phyloP scores from a whole-genome alignment of 2,113 vertebrate species.

The Micronycteris hirsuta region DNA sequence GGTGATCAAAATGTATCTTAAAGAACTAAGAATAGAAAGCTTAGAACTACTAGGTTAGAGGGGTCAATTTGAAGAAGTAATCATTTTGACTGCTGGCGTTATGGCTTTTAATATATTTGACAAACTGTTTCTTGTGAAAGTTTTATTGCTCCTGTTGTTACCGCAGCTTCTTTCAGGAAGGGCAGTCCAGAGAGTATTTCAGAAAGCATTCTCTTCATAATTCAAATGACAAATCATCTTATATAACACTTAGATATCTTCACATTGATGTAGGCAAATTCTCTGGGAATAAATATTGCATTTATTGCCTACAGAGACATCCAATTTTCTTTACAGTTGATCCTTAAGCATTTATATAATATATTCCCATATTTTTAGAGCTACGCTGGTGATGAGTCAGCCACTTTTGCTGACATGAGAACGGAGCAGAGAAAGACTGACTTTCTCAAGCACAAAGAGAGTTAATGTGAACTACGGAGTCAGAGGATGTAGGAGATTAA shows the following conservation, averaged over 20 bases:
- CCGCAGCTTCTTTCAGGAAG: slow-evolving; percentile 35
- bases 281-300: not conserved
- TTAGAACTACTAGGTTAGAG: not conserved
- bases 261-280: not conserved
- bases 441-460: not conserved
- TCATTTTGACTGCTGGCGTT: not conserved
- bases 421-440: not conserved
- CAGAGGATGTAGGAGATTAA: not conserved
- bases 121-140: slow-evolving; percentile 20
- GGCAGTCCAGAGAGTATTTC: slow-evolving; percentile 41
- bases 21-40: not conserved
- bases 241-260: slow-evolving; percentile 28
- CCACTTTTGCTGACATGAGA: not conserved
- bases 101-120: not conserved
- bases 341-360: not conserved
- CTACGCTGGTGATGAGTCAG: not conserved
- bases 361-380: not conserved
- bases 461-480: not conserved
- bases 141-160: slow-evolving; percentile 58
- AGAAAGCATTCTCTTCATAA: not conserved
- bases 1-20: not conserved
- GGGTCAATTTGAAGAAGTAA: slow-evolving; percentile 22
- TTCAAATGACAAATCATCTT: slow-evolving; percentile 25
- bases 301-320: not conserved
- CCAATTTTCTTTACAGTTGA: not conserved